phyloP scores from a whole-genome alignment of 1,140 invertebrate species.

The Portunus trituberculatus region DNA sequence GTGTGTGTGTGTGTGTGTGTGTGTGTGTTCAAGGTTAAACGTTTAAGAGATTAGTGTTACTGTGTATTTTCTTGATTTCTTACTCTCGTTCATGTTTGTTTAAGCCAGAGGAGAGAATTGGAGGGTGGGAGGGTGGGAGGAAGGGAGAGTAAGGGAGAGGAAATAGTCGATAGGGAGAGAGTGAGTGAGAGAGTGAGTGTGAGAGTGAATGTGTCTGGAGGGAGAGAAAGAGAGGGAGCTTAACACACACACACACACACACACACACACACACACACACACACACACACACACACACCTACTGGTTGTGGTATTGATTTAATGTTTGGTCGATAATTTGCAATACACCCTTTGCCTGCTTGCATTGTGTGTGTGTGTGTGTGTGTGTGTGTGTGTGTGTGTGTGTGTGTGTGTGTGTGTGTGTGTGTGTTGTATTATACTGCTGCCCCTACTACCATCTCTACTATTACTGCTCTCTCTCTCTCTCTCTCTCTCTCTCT shows the following conservation, averaged over 20 bases:
- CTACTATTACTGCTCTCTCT: not conserved
- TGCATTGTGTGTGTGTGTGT: too few species aligned
- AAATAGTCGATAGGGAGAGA: not conserved
- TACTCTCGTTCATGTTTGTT: not conserved
- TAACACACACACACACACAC: not conserved
- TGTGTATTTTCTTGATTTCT: too few species aligned
- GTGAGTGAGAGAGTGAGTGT: not conserved
- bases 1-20: slow-evolving; percentile 37
- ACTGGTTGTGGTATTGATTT: not conserved
- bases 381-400: too few species aligned
- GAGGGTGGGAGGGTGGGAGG: not conserved
- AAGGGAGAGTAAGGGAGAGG: not conserved
- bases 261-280: not conserved
- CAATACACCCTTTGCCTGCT: too few species aligned
- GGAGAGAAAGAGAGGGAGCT: not conserved
- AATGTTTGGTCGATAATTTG: not conserved
- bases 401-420: too few species aligned
- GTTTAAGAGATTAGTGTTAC: not conserved
- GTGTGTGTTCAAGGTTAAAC: not conserved
- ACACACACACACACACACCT: not conserved
- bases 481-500: slow-evolving; percentile 36
- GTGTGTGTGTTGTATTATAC: too few species aligned
- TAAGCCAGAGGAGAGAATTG: too few species aligned
- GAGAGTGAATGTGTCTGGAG: not conserved
- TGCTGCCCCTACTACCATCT: too few species aligned